Evolutionary conservation across 2,888 invertebrate species (phyloP).

Genomic region (Eilema griseolum): DNA sequence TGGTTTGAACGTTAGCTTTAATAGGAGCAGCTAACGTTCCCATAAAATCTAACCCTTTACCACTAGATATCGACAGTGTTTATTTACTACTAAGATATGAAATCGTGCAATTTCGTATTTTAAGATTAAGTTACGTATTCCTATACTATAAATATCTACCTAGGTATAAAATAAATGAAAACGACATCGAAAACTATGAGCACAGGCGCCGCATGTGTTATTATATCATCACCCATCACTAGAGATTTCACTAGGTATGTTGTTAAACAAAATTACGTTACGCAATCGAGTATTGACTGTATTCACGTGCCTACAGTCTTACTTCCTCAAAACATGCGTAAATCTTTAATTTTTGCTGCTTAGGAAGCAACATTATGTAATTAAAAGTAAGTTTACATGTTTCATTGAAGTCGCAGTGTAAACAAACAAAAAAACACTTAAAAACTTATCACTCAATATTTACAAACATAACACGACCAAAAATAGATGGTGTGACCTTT

Average conservation of each 20-base stretch:
- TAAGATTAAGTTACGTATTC: not conserved
- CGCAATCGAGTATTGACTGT: constrained; percentile 71
- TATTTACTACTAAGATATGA: not conserved
- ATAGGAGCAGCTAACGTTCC: too few species aligned
- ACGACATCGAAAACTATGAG: constrained; percentile 33
- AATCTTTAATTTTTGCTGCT: constrained; percentile 40
- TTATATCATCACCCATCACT: constrained; percentile 71
- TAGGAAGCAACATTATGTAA: constrained; percentile 37
- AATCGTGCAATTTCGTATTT: not conserved
- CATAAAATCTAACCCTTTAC: too few species aligned
- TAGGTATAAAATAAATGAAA: constrained; percentile 22
- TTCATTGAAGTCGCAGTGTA: not conserved
- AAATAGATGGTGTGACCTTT: constrained; percentile 40
- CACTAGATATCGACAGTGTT: too few species aligned
- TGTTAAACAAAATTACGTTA: constrained; percentile 82
- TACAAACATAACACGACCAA: constrained; percentile 30
- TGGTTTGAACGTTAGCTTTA: too few species aligned
- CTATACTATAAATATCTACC: not conserved
- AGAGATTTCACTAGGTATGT: constrained; percentile 80
- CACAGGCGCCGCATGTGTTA: constrained; percentile 49
- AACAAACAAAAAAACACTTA: not conserved
- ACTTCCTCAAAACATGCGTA: constrained; percentile 63
- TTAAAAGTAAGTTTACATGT: constrained; percentile 13
- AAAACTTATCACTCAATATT: constrained; percentile 29
- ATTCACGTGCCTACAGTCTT: constrained; percentile 57